phyloP scores from a whole-genome alignment of 1,140 invertebrate species.

The Orussus abietinus region DNA sequence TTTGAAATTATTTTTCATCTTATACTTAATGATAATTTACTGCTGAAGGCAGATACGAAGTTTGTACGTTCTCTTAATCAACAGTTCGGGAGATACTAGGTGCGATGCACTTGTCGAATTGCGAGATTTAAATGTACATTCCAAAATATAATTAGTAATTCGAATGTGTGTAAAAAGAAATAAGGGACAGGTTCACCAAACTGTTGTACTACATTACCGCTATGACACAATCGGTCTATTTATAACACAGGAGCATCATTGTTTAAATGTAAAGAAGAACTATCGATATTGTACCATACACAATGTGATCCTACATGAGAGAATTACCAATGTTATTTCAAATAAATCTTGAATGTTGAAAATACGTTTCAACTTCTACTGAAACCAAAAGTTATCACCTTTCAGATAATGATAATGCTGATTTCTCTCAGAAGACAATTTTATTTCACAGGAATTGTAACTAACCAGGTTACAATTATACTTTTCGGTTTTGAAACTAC shows the following conservation, averaged over 20 bases:
- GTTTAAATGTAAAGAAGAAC: slow-evolving; percentile 1
- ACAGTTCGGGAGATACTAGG: too few relatives aligned
- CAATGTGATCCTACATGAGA: slow-evolving; percentile 2
- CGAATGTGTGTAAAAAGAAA: not conserved
- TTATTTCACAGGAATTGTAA: slow-evolving; percentile 42
- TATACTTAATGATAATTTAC: too few relatives aligned
- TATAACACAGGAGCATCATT: slow-evolving; percentile 1
- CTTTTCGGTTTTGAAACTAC: too few relatives aligned
- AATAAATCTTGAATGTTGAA: slow-evolving; percentile 33
- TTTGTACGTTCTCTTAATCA: too few relatives aligned
- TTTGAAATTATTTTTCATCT: too few relatives aligned
- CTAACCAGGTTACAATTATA: slow-evolving; percentile 30
- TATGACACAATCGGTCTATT: slow-evolving; percentile 8
- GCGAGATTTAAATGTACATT: slow-evolving; percentile 28
- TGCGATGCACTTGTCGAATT: slow-evolving; percentile 23
- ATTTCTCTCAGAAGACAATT: slow-evolving; percentile 41
- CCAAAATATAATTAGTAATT: slow-evolving; percentile 16
- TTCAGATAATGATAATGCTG: slow-evolving; percentile 1
- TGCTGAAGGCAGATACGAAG: too few relatives aligned
- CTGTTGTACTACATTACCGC: not conserved
- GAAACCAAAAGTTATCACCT: too few relatives aligned
- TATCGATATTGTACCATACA: slow-evolving; percentile 5
- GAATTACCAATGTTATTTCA: slow-evolving; percentile 21
- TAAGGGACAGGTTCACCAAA: slow-evolving; percentile 1
- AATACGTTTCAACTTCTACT: too few relatives aligned